phyloP scores from a whole-genome alignment of 2,113 vertebrate genomes.

The Ivindomyrus marchei region DNA sequence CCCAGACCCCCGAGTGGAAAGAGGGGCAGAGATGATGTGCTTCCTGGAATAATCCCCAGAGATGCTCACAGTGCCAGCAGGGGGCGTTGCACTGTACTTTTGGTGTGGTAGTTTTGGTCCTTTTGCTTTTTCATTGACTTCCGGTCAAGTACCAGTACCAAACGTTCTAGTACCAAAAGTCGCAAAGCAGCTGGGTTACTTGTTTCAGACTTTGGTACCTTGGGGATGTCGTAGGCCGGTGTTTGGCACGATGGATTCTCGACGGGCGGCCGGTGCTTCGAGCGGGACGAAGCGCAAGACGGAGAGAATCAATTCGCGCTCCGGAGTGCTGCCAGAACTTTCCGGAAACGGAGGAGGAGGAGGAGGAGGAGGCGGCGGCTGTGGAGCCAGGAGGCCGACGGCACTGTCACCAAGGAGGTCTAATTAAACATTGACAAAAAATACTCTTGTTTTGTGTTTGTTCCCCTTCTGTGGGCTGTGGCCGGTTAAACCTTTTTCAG shows the following conservation, averaged over 20 bases:
- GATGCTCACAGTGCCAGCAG: neutral
- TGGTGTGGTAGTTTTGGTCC: too few species aligned
- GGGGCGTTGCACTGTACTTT: neutral
- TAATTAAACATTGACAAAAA: neutral
- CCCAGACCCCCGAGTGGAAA: neutral
- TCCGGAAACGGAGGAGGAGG: neutral
- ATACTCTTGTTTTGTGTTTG: neutral
- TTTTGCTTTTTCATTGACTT: too few species aligned
- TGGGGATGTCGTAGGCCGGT: slow-evolving; percentile 27
- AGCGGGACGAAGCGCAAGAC: slow-evolving; percentile 27
- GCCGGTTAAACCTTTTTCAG: neutral
- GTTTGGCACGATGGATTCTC: slow-evolving; percentile 40
- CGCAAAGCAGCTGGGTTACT: too few species aligned
- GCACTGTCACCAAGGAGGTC: neutral
- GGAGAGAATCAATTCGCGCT: neutral
- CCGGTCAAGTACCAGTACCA: too few species aligned
- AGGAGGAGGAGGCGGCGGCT: too few species aligned
- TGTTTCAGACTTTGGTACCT: too few species aligned
- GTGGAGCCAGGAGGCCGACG: neutral
- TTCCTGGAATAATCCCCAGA: neutral
- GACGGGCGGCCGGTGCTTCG: slow-evolving; percentile 32
- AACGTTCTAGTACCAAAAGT: too few species aligned
- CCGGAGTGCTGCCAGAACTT: neutral
- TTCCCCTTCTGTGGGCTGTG: neutral
- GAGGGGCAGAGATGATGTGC: neutral